phyloP scores from a whole-genome alignment of 2,888 invertebrate species.

The Lutraria lutraria region DNA sequence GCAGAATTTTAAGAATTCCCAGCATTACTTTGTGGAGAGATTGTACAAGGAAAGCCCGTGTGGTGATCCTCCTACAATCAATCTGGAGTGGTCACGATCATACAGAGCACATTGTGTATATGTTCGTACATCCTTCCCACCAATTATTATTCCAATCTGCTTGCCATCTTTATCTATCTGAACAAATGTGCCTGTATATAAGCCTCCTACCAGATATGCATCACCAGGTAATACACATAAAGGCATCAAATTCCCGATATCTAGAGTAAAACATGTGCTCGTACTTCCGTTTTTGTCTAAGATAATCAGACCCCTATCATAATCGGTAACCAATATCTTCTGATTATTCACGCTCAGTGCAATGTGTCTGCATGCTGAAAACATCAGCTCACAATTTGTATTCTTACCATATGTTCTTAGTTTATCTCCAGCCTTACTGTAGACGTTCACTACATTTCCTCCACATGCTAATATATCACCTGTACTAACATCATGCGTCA shows the following conservation, averaged over 20 bases:
- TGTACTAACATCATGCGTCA: not conserved
- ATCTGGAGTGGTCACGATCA: slow-evolving; percentile 25
- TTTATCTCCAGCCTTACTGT: slow-evolving; percentile 1
- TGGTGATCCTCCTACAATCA: slow-evolving; percentile 24
- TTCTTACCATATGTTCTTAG: not conserved
- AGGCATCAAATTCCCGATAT: not conserved
- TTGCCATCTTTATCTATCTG: slow-evolving; percentile 22
- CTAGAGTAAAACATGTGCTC: not conserved
- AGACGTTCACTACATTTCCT: not conserved
- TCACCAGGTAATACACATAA: slow-evolving; percentile 32
- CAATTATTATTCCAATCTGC: slow-evolving; percentile 11
- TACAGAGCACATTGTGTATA: slow-evolving; percentile 6
- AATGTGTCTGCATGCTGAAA: slow-evolving; percentile 20
- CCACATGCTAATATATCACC: slow-evolving; percentile 10
- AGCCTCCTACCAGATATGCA: slow-evolving; percentile 13
- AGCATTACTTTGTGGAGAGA: not conserved
- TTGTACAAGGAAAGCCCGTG: slow-evolving; percentile 15
- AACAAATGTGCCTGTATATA: not conserved
- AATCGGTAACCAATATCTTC: slow-evolving; percentile 11
- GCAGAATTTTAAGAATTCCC: not conserved
- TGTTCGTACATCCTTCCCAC: not conserved
- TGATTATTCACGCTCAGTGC: slow-evolving; percentile 21
- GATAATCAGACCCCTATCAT: slow-evolving; percentile 11
- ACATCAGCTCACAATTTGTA: not conserved
- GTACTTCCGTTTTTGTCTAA: slow-evolving; percentile 17